Conservation (phyloP, 2,113 vertebrate genomes). For the Xyrauchen texanus region DNA sequence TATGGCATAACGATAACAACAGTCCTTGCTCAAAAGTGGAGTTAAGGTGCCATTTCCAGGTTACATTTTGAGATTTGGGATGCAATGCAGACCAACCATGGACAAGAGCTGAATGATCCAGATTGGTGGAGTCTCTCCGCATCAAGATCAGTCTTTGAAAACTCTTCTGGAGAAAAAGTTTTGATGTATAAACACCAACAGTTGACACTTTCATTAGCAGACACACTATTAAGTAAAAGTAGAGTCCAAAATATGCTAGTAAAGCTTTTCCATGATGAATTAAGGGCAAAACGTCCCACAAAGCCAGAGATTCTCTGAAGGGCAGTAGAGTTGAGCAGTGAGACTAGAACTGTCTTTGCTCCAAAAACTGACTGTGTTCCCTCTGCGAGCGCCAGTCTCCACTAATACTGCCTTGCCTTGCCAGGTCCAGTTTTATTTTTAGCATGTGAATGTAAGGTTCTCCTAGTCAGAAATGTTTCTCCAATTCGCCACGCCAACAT, state of each 20-base stretch:
- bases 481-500: slow-evolving; percentile 58
- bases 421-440: slow-evolving; percentile 81
- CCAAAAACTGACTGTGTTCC: slow-evolving; percentile 63
- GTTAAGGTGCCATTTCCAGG: slow-evolving; percentile 61
- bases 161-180: background rate
- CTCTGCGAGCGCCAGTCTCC: slow-evolving; percentile 62
- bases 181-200: background rate
- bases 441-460: slow-evolving; percentile 78
- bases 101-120: slow-evolving; percentile 46
- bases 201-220: background rate
- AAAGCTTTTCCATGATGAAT: too few species aligned
- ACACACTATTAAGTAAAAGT: background rate
- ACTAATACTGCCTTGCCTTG: slow-evolving; percentile 70
- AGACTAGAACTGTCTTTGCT: too few species aligned
- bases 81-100: slow-evolving; percentile 10
- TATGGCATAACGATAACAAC: slow-evolving; percentile 64
- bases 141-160: slow-evolving; percentile 43
- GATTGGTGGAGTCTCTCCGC: slow-evolving; percentile 62
- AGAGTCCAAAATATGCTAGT: too few species aligned
- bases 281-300: background rate
- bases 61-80: slow-evolving; percentile 60
- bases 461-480: slow-evolving; percentile 63
- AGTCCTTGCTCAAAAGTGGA: slow-evolving; percentile 63
- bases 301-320: background rate
- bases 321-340: too few species aligned